Evolutionary conservation across 2,888 invertebrate genomes (phyloP), one percentile per base, ranked within the genome.

Genomic region (Platerodrilus igneus): DNA sequence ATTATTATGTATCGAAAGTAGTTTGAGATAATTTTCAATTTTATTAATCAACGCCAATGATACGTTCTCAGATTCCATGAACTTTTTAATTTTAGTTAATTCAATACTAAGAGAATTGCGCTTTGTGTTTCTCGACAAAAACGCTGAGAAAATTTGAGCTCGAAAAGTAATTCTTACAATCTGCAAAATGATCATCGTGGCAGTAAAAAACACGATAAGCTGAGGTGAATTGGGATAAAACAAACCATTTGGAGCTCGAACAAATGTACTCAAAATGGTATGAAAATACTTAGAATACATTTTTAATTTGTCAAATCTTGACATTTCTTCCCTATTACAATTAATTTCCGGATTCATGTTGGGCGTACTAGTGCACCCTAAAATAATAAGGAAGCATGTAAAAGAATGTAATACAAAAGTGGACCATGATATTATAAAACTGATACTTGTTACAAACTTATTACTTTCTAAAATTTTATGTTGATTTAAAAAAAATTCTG

Each of bases 391-490:
- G 9, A 39, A 7, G 2, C 38, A 35, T 2, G 26, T 35, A 3
- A 13, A 18, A 8, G 19, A 29, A 4, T 41, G 33, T 10, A 46
- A 31, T 1, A 33, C 22, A 4, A 46, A 35, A 4, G 26, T 11
- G 6, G 37, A 26, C 35, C 39, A 39, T 7, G 40, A n/a, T 3
- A 40, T 22, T 1, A 37, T 28, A n/a, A 22, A 42, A 6, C 23
- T 23, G 5, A 33, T 31, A 7, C 31, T 17, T 3, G 42, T 14
- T 2, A 11, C 10, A 5, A 29, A 15, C 13, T 45, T 14, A 15
- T 38, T 39, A 8, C 23, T 41, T 6, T 37, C 25, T 18, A 44
- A 26, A 9, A 38, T 46, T 27, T 35, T 13, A 9, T 27, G 22
- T 5, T 34, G 7, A 2, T 32, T 17, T 3, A 18, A n/a, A 27